phyloP scores from a whole-genome alignment of 2,113 vertebrate species.

The Eupsittula cactorum region DNA sequence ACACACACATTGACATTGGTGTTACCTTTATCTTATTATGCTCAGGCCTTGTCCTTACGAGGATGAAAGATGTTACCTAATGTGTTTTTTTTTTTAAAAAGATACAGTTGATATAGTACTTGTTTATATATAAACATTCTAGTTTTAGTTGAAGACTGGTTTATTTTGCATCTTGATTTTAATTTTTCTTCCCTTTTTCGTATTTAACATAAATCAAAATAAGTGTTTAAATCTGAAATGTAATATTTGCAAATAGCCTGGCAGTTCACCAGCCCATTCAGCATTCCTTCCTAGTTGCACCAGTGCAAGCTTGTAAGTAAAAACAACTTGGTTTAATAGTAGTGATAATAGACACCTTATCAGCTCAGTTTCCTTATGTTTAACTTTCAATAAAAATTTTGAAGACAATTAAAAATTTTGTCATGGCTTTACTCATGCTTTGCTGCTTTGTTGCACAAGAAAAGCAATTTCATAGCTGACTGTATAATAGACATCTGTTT shows the following conservation, averaged over 20 bases:
- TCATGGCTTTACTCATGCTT: neutral
- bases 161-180: neutral
- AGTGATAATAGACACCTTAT: neutral
- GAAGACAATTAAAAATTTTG: neutral
- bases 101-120: neutral
- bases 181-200: neutral
- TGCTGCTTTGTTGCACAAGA: neutral
- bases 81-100: neutral
- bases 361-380: neutral
- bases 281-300: neutral
- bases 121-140: neutral
- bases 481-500: neutral
- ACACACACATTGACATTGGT: neutral
- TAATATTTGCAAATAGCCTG: neutral
- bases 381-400: neutral
- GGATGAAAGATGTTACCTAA: neutral
- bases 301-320: neutral
- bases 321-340: neutral
- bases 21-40: neutral
- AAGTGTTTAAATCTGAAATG: neutral
- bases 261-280: neutral
- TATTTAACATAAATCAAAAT: neutral
- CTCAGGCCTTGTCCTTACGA: neutral
- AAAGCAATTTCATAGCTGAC: neutral
- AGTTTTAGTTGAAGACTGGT: neutral